Evolutionary conservation across 2,888 invertebrate species (phyloP), one percentile per base, ranked within the genome.

Genomic region (Andrena bicolor): DNA sequence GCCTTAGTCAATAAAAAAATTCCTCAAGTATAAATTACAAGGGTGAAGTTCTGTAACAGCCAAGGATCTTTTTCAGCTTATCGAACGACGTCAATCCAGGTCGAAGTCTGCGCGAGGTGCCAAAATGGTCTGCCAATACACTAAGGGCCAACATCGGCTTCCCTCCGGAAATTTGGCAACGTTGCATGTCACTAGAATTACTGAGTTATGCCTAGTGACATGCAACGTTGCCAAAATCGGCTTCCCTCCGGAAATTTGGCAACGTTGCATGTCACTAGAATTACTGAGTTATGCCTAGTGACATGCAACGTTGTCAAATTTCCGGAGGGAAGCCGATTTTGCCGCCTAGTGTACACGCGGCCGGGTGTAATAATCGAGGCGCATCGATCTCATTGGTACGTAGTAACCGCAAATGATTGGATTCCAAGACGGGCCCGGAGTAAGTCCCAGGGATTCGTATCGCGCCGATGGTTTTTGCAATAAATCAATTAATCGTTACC

Each of bases 401-500:
- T 32, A 2, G 35, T 35, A 10, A 68, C 51, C 68, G 68, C 53
- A 16, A 69, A 35, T 35, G 32, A 32, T 53, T 35, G 32, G 41
- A 70, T 30, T 64, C 48, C 23, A 53, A 13, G 28, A 1, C 13
- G 51, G 48, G 51, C 20, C 7, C 51, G 51, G 51, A 20, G 16
- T 51, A 20, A 20, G 13, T 51, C 35, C 53, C 53, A 8, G 10
- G 48, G 28, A 10, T n/a, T 16, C n/a, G 2, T 5, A 32, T 10
- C 23, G 20, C 53, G 20, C 26, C 26, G 56, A 41, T 5, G 73
- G n/a, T 65, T 60, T 35, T 56, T 48, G 30, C 53, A 28, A 58
- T 51, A 53, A 76, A 35, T 61, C 48, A 70, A 80, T 70, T 65
- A 80, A 75, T 66, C 20, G 65, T 51, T 30, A 41, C 23, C 58